phyloP scores from a whole-genome alignment of 2,113 vertebrate genomes.

The Merops nubicus region DNA sequence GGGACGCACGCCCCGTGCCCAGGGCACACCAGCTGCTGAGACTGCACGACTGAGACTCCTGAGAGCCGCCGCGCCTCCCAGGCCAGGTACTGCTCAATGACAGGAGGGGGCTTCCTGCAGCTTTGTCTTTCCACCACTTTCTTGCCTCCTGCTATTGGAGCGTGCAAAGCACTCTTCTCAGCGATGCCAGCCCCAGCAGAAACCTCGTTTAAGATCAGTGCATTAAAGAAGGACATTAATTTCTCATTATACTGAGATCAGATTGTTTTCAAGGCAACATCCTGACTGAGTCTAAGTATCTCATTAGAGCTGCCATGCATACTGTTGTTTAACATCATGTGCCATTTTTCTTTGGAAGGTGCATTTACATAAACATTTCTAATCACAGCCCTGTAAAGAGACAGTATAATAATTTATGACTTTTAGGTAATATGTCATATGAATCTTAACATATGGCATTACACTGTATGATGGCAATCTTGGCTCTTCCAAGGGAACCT shows the following conservation, averaged over 20 bases:
- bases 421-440: constrained; percentile 81
- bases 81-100: background rate
- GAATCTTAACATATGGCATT: constrained; percentile 84
- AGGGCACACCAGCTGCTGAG: no score
- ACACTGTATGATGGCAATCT: constrained; percentile 77
- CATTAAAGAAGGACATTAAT: constrained; percentile 23
- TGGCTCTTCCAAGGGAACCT: constrained; percentile 75
- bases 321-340: constrained; percentile 67
- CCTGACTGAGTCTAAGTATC: constrained; percentile 51
- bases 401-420: constrained; percentile 76
- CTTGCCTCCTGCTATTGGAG: background rate
- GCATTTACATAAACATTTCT: constrained; percentile 80
- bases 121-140: background rate
- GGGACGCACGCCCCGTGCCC: accelerated
- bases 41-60: no score
- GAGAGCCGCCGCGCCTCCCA: background rate
- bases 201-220: background rate
- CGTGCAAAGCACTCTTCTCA: background rate
- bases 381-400: constrained; percentile 74
- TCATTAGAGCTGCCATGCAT: constrained; percentile 44
- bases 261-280: constrained; percentile 59
- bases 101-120: accelerated
- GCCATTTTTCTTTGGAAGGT: constrained; percentile 72
- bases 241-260: constrained; percentile 54
- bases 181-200: background rate